A percentile compares a stretch with the other conserved stretches of the same genome.
These are phyloP conservation scores for Microctonus hyperodae DNA, from an alignment of 2,888 invertebrate genomes.

Conservation along the genomic window DNA sequence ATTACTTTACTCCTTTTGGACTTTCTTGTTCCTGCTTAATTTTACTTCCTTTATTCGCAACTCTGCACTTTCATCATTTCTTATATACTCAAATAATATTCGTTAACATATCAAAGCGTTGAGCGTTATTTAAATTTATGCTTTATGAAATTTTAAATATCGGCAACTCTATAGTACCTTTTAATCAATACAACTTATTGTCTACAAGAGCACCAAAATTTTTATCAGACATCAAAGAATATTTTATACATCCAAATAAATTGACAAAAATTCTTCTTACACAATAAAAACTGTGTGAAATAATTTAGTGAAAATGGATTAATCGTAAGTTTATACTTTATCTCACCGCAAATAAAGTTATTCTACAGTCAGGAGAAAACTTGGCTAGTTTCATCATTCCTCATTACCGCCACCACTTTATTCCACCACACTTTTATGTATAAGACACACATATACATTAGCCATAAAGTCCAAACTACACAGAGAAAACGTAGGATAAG, in stretches of 20 bases:
- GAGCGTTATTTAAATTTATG: conserved; percentile 60
- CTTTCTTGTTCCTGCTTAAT: no score
- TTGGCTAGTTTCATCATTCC: neutral
- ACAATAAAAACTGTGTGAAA: neutral
- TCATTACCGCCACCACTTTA: conserved; percentile 7
- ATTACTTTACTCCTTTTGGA: no score
- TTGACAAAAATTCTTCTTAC: neutral
- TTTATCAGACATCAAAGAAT: no score
- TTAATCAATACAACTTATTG: no score
- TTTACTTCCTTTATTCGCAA: neutral
- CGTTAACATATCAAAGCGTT: conserved; percentile 61
- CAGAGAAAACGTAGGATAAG: neutral
- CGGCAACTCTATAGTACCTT: conserved; percentile 22
- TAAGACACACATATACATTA: neutral
- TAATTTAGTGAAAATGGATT: conserved; percentile 1
- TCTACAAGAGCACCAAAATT: no score
- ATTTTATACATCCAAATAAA: neutral
- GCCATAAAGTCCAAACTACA: neutral
- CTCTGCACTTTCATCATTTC: conserved; percentile 23
- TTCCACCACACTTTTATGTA: neutral
- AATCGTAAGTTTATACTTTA: neutral
- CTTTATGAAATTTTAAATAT: conserved; percentile 43
- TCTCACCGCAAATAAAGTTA: neutral
- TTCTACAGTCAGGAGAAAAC: neutral
- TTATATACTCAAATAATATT: conserved; percentile 41